Conservation (phyloP, 2,888 invertebrate species). For the Spilarctia lutea region DNA sequence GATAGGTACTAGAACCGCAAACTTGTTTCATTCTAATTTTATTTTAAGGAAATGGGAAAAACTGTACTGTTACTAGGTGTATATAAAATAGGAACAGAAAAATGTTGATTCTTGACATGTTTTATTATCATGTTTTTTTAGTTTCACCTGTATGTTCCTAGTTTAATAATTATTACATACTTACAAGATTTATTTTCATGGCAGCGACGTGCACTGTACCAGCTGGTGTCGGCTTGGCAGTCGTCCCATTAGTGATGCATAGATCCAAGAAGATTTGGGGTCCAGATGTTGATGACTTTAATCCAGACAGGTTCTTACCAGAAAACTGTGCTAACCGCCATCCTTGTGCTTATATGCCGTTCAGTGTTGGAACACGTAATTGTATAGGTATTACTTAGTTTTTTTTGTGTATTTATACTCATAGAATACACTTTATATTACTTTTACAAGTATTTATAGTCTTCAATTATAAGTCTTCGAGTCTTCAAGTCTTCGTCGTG, state of each 20-base stretch:
- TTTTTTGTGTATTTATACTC: neutral
- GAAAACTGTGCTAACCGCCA: conserved; percentile 76
- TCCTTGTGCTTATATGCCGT: conserved; percentile 81
- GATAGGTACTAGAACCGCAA: too few relatives aligned
- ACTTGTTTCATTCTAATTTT: too few relatives aligned
- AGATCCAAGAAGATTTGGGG: conserved; percentile 85
- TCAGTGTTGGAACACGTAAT: conserved; percentile 80
- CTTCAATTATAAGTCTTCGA: too few relatives aligned
- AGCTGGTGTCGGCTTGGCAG: conserved; percentile 76
- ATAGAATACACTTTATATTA: neutral
- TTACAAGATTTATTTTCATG: conserved; percentile 30
- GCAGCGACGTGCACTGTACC: conserved; percentile 78
- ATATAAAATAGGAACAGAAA: neutral
- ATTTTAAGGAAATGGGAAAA: too few relatives aligned
- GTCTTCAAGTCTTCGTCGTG: too few relatives aligned
- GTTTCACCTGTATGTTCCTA: too few relatives aligned
- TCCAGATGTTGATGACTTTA: conserved; percentile 85
- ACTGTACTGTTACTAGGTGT: too few relatives aligned
- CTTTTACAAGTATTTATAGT: too few relatives aligned
- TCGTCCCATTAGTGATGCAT: conserved; percentile 78
- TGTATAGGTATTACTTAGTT: conserved; percentile 75
- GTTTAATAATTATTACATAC: neutral
- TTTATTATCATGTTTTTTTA: too few relatives aligned
- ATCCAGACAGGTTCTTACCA: conserved; percentile 87
- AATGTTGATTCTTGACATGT: neutral